Conservation (phyloP, 1,140 invertebrate genomes). For the Diachasmimorpha longicaudata region DNA sequence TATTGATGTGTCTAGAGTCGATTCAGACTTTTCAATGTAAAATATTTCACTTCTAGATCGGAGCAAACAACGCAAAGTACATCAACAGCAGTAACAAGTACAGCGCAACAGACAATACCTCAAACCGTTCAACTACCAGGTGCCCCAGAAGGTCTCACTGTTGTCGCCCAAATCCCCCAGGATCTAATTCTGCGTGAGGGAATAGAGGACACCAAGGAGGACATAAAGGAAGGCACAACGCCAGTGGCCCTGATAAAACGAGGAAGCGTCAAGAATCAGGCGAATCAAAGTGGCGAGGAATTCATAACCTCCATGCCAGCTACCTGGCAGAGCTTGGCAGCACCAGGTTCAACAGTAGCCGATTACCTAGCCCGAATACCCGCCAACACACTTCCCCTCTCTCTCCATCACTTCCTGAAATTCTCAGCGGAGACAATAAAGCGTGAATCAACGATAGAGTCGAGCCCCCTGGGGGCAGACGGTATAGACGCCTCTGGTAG, state of each 20-base stretch:
- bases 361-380: constrained; percentile 79
- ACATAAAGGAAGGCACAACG: constrained; percentile 58
- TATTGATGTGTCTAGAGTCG: neutral
- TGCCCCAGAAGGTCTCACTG: constrained; percentile 68
- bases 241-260: constrained; percentile 65
- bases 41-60: constrained; percentile 38
- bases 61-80: constrained; percentile 61
- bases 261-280: constrained; percentile 57
- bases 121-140: constrained; percentile 60
- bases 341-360: constrained; percentile 75
- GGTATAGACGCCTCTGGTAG: constrained; percentile 54
- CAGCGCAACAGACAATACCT: constrained; percentile 56
- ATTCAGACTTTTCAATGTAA: too few species aligned
- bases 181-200: constrained; percentile 68
- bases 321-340: constrained; percentile 75
- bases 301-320: constrained; percentile 56
- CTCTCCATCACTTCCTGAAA: constrained; percentile 67
- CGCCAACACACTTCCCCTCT: constrained; percentile 62
- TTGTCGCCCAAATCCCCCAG: constrained; percentile 71
- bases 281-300: constrained; percentile 51
- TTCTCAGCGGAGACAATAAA: constrained; percentile 68
- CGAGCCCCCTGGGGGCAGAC: constrained; percentile 58
- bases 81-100: constrained; percentile 55
- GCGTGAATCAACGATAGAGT: constrained; percentile 62
- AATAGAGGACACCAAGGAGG: constrained; percentile 62